Conservation (phyloP, 2,888 invertebrate genomes). For the Hyposoter dolosus region DNA sequence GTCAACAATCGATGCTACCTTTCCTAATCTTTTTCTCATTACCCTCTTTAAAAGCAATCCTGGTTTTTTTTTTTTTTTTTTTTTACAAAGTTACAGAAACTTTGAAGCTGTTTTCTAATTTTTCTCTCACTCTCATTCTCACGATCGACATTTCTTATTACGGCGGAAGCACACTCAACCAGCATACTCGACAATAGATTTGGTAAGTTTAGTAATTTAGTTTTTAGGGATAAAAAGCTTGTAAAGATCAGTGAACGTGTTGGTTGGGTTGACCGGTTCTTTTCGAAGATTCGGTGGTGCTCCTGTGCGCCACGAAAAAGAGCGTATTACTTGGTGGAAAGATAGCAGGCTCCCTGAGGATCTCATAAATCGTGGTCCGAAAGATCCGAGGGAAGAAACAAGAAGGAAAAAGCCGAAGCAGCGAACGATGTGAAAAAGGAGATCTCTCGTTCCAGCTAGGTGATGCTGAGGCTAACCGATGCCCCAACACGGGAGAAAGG, state of each 20-base stretch:
- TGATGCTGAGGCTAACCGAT: constrained; percentile 58
- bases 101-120: background rate
- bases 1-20: constrained; percentile 23
- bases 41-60: constrained; percentile 6
- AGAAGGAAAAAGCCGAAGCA: constrained; percentile 44
- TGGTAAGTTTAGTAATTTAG: constrained; percentile 30
- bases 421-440: constrained; percentile 49
- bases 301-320: constrained; percentile 72
- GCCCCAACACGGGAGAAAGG: constrained; percentile 43
- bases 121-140: background rate
- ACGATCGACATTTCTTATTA: background rate
- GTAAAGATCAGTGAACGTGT: constrained; percentile 69
- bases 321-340: constrained; percentile 81
- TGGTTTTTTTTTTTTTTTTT: background rate
- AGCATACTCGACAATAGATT: background rate
- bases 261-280: constrained; percentile 55
- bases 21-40: constrained; percentile 56
- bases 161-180: background rate
- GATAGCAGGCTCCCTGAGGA: constrained; percentile 82
- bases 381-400: constrained; percentile 76
- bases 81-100: background rate
- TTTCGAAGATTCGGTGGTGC: constrained; percentile 19
- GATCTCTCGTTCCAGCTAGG: constrained; percentile 58
- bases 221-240: constrained; percentile 52
- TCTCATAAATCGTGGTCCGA: constrained; percentile 82